These are phyloP conservation scores for Daktulosphaira vitifoliae DNA, from an alignment of 1,140 invertebrate genomes.

Conservation along the genomic window DNA sequence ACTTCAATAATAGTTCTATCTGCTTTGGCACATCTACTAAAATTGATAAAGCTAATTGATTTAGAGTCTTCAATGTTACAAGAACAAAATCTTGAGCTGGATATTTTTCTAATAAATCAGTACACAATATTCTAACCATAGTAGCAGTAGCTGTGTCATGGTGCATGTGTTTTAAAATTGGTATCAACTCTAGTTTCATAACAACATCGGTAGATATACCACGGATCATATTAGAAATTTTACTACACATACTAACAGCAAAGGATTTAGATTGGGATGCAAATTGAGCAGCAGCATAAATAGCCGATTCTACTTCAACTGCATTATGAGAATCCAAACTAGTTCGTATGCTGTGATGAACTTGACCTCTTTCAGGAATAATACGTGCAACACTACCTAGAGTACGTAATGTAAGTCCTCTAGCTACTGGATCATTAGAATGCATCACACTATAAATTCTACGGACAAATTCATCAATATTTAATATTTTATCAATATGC, in stretches of 20 bases:
- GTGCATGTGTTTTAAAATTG: constrained; percentile 88
- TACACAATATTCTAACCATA: constrained; percentile 70
- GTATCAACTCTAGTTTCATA: constrained; percentile 82
- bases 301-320: constrained; percentile 90
- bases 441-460: constrained; percentile 92
- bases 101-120: constrained; percentile 73
- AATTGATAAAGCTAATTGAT: constrained; percentile 77
- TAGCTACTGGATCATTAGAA: constrained; percentile 91
- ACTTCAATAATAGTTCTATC: constrained; percentile 54
- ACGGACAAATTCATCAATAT: constrained; percentile 90
- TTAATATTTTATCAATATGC: constrained; percentile 92
- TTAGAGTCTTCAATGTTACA: constrained; percentile 77
- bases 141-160: constrained; percentile 76
- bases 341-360: constrained; percentile 86
- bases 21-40: constrained; percentile 83
- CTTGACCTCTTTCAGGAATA: constrained; percentile 85
- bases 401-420: constrained; percentile 80
- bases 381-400: constrained; percentile 85
- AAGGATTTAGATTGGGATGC: constrained; percentile 86
- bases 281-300: constrained; percentile 88
- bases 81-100: constrained; percentile 80
- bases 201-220: constrained; percentile 82
- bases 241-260: constrained; percentile 92
- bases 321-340: constrained; percentile 90
- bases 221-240: constrained; percentile 91